A percentile compares a stretch with the other conserved stretches of the same genome.
Conservation (phyloP, 2,797 vertebrate genomes). For the Salarias fasciatus region DNA sequence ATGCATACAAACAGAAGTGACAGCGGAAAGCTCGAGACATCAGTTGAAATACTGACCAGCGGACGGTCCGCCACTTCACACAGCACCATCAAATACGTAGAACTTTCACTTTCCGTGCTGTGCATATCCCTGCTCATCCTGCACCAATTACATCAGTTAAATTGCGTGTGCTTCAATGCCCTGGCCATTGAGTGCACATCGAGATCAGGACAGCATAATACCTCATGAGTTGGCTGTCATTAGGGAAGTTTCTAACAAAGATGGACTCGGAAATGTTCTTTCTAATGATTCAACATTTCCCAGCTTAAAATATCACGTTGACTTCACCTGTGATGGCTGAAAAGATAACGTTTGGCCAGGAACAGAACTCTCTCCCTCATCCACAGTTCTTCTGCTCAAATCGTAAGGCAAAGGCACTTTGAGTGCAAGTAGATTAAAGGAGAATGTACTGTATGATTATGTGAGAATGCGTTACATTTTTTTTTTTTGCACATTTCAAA, state of each 20-base stretch:
- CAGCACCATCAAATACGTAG: not conserved
- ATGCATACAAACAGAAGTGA: not conserved
- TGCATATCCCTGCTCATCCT: not conserved
- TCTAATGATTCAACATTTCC: not conserved
- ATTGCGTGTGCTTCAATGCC: not conserved
- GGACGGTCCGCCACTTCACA: not conserved
- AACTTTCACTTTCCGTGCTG: not conserved
- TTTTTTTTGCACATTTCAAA: constrained; percentile 35
- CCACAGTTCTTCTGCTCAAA: constrained; percentile 9
- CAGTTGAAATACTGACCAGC: too few relatives aligned
- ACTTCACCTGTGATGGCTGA: not conserved
- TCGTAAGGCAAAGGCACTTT: not conserved
- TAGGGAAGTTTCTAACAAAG: constrained; percentile 12
- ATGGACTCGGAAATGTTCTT: not conserved
- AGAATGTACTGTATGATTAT: not conserved
- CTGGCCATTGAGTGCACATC: not conserved
- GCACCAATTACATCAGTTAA: not conserved
- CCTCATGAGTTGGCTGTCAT: not conserved
- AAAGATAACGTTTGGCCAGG: constrained; percentile 4
- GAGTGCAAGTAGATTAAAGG: constrained; percentile 1
- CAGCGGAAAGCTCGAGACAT: constrained; percentile 13
- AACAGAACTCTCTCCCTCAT: constrained; percentile 4
- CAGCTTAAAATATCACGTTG: constrained; percentile 7
- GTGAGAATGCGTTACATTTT: constrained; percentile 6
- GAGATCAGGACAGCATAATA: not conserved